These are phyloP conservation scores for Whitmania pigra DNA, from an alignment of 1,140 invertebrate species.

Conservation along the genomic window DNA sequence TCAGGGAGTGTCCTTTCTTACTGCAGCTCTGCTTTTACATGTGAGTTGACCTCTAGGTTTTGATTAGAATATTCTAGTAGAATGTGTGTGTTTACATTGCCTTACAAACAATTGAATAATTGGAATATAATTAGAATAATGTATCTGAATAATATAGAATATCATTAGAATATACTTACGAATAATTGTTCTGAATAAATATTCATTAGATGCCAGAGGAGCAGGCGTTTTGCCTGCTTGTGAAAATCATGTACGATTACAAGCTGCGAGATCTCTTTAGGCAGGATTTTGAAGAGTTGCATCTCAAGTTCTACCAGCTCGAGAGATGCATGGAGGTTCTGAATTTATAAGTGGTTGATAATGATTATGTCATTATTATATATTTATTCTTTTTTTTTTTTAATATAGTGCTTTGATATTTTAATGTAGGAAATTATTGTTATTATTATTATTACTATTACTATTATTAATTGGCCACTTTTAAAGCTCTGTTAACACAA, in stretches of 20 bases:
- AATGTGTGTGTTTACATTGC: too few relatives aligned
- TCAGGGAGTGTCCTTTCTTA: slow-evolving; percentile 91
- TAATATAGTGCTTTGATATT: too few relatives aligned
- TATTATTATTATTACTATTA: too few relatives aligned
- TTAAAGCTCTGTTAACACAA: slow-evolving; percentile 1
- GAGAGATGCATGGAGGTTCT: slow-evolving; percentile 76
- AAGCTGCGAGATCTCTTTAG: slow-evolving; percentile 84
- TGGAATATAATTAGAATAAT: too few relatives aligned
- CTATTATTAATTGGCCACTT: too few relatives aligned
- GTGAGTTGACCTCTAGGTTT: slow-evolving; percentile 48
- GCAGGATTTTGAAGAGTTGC: slow-evolving; percentile 87
- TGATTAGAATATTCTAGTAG: neutral
- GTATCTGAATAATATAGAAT: too few relatives aligned
- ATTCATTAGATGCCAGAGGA: slow-evolving; percentile 87
- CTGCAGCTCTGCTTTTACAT: slow-evolving; percentile 83
- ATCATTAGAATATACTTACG: too few relatives aligned
- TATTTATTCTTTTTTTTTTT: too few relatives aligned
- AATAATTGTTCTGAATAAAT: neutral
- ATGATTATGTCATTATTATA: too few relatives aligned
- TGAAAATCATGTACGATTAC: slow-evolving; percentile 94
- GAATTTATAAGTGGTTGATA: too few relatives aligned
- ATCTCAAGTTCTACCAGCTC: slow-evolving; percentile 88
- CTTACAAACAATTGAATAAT: too few relatives aligned
- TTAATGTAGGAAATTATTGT: too few relatives aligned
- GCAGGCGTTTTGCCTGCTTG: slow-evolving; percentile 90